These are phyloP conservation scores for Brachionus asplanchnoidis DNA, from an alignment of 1,140 invertebrate genomes.

Conservation along the genomic window DNA sequence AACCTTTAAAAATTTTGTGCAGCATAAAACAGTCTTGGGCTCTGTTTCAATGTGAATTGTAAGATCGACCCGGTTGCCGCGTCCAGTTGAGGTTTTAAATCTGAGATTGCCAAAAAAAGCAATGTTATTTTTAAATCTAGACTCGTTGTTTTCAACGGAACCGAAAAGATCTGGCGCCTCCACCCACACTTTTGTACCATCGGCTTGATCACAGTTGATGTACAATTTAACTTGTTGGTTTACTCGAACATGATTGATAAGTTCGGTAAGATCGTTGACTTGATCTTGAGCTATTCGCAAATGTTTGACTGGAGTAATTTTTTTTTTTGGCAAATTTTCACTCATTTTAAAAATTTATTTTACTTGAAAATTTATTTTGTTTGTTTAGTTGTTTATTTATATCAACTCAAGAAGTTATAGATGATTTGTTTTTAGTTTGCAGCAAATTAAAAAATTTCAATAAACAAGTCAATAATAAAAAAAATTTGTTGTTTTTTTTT, in stretches of 20 bases:
- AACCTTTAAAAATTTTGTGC: not conserved
- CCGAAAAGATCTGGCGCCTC: not conserved
- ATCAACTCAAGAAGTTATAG: too few relatives aligned
- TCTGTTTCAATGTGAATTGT: not conserved
- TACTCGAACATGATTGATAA: not conserved
- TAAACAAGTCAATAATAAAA: not conserved
- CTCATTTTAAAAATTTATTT: too few relatives aligned
- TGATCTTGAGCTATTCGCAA: not conserved
- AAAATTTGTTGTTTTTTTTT: too few relatives aligned
- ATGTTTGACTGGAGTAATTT: not conserved
- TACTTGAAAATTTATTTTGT: too few relatives aligned
- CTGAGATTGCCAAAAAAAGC: not conserved
- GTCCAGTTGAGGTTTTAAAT: not conserved
- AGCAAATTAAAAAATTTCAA: not conserved
- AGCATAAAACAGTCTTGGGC: not conserved
- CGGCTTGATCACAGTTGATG: not conserved
- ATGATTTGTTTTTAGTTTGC: not conserved
- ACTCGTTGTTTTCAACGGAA: not conserved
- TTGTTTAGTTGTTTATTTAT: too few relatives aligned
- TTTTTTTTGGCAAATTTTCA: not conserved
- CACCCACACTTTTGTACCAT: not conserved
- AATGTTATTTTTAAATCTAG: not conserved
- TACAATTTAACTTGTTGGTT: not conserved
- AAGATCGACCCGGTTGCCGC: not conserved
- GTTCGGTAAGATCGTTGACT: not conserved